Evolutionary conservation across 2,797 vertebrate genomes (phyloP).

Genomic region (Labroides dimidiatus): DNA sequence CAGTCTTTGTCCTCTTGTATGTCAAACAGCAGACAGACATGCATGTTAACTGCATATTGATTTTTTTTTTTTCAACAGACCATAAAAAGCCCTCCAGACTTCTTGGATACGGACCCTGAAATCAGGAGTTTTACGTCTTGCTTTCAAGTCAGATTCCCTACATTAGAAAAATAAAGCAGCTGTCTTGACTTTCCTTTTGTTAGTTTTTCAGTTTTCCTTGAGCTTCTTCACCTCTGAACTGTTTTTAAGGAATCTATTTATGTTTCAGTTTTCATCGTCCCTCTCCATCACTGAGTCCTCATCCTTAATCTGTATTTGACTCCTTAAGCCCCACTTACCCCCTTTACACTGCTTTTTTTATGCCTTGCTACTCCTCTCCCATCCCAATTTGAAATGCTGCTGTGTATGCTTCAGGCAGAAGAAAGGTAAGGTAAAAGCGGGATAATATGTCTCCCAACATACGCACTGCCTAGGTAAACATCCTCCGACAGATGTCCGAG

Average conservation of each 20-base stretch:
- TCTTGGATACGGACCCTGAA: constrained; percentile 34
- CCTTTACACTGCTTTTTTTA: constrained; percentile 9
- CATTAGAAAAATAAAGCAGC: not conserved
- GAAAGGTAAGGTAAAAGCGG: constrained; percentile 84
- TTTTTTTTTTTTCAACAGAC: constrained; percentile 43
- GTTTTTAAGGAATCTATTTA: not conserved
- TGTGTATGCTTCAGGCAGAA: constrained; percentile 80
- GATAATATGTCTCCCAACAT: constrained; percentile 85
- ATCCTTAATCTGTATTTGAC: not conserved
- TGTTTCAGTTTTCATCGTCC: not conserved
- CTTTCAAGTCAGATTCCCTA: constrained; percentile 17
- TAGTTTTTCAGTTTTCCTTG: not conserved
- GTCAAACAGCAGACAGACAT: constrained; percentile 34
- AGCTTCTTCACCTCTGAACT: no score
- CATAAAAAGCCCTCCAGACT: constrained; percentile 34
- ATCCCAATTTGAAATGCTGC: constrained; percentile 42
- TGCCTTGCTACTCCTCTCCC: constrained; percentile 35
- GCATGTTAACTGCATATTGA: constrained; percentile 36
- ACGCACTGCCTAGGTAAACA: constrained; percentile 83
- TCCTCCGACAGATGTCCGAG: constrained; percentile 83
- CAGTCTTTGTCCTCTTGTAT: constrained; percentile 26
- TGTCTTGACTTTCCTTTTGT: not conserved
- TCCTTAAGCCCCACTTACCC: constrained; percentile 33
- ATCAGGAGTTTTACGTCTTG: constrained; percentile 26
- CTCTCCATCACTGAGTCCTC: not conserved